Conservation (phyloP, 2,888 invertebrate species). For the Arge pagana region DNA sequence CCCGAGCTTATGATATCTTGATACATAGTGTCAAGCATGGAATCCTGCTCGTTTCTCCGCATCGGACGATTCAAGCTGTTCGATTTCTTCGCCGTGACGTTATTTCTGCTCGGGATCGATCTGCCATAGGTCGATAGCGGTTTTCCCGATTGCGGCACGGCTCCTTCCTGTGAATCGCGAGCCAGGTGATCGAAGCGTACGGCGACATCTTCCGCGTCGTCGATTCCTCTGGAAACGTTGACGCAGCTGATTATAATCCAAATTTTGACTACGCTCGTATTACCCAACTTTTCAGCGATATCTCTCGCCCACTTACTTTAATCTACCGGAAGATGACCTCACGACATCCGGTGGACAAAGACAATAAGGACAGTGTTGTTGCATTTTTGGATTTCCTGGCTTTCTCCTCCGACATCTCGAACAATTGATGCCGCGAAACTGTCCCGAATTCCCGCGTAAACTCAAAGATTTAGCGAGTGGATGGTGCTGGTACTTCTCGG, state of each 20-base stretch:
- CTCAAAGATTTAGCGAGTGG: neutral
- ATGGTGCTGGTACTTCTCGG: conserved; percentile 1
- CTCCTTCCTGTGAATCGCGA: neutral
- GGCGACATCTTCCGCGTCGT: conserved; percentile 6
- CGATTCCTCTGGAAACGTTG: neutral
- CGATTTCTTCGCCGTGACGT: conserved; percentile 11
- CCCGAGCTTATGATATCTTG: conserved; percentile 20
- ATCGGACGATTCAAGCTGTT: conserved; percentile 19
- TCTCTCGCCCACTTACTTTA: conserved; percentile 30
- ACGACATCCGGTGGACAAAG: conserved; percentile 28
- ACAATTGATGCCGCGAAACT: conserved; percentile 1
- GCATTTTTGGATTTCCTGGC: conserved; percentile 20
- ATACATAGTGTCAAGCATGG: conserved; percentile 3
- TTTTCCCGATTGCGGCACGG: neutral
- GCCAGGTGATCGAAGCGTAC: conserved; percentile 9
- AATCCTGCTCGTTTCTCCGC: conserved; percentile 27
- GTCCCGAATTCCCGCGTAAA: conserved; percentile 1
- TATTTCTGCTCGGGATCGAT: neutral
- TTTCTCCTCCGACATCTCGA: conserved; percentile 9
- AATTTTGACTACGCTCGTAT: too few relatives aligned
- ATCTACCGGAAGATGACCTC: conserved; percentile 22
- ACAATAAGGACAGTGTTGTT: conserved; percentile 36
- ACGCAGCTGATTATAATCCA: too few relatives aligned
- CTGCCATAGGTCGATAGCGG: neutral
- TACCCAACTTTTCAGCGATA: too few relatives aligned